Evolutionary conservation across 2,888 invertebrate genomes (phyloP), one percentile per base, ranked within the genome.

Genomic region (Latrodectus hesperus): DNA sequence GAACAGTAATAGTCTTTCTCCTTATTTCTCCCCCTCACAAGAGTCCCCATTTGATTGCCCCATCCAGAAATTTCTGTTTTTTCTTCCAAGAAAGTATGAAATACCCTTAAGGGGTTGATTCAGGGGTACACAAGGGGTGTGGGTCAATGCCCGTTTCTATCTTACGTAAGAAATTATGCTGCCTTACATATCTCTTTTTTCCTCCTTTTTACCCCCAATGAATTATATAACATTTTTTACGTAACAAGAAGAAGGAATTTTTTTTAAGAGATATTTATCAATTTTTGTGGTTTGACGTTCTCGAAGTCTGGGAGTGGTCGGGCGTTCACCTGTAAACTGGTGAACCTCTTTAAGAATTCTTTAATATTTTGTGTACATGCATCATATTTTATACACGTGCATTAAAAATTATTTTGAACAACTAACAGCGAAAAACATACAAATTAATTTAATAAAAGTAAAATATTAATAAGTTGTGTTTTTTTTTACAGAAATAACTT

Each of bases 31-130:
- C 12, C 12, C 60, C 60, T 16, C n/a, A 16, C n/a, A 4, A n/a
- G 60, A 60, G 60, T 60, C 60, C 60, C 60, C 60, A 60, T 60
- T 60, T 60, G 12, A n/a, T 60, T 16, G 60, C 60, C 60, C n/a
- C 60, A 16, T 60, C 60, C 12, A 60, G n/a, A 12, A 60, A 60
- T 75, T 79, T 53, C 22, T 12, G 52, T 53, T 67, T 72, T 70
- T 53, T 81, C 77, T 68, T 67, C 77, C 53, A 67, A 73, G 81
- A 52, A 65, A 49, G 49, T 53, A 17, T 51, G 38, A 77, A 77
- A 51, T 79, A 71, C 82, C 82, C 74, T 49, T 60, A 82, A 75
- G 82, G 82, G 82, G 67, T 82, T 53, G 74, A 75, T 75, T 60
- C 55, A 14, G 60, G 55, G 82, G 80, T 73, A 75, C 68, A 60